Evolutionary conservation across 2,797 vertebrate genomes (phyloP).

Genomic region (Halcyon smyrnensis): DNA sequence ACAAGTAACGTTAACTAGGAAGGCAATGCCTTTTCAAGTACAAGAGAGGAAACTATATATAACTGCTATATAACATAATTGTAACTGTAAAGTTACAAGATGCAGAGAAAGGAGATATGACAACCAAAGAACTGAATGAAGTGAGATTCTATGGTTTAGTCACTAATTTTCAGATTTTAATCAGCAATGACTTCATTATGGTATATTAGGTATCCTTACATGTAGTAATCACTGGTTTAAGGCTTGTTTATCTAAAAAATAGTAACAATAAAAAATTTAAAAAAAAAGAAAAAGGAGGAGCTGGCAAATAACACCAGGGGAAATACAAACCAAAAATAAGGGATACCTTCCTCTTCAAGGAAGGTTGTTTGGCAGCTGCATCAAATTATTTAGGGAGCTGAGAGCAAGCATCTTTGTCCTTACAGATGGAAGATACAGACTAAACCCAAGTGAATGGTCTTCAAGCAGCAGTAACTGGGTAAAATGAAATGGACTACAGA

Average conservation of each 20-base stretch:
- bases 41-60: background rate
- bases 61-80: background rate
- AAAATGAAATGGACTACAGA: background rate
- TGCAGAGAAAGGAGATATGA: background rate
- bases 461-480: background rate
- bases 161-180: background rate
- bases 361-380: background rate
- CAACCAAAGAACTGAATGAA: background rate
- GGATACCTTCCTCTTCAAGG: background rate
- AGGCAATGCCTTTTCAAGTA: background rate
- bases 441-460: background rate
- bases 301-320: background rate
- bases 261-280: background rate
- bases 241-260: background rate
- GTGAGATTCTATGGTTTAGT: background rate
- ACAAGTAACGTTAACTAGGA: background rate
- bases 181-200: background rate
- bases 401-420: background rate
- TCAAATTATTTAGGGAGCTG: background rate
- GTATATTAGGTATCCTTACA: background rate
- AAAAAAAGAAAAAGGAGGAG: background rate
- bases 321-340: background rate
- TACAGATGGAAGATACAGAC: background rate
- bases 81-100: background rate
- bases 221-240: accelerated